Conservation (phyloP, 2,888 invertebrate species). For the Macrophya annulata region DNA sequence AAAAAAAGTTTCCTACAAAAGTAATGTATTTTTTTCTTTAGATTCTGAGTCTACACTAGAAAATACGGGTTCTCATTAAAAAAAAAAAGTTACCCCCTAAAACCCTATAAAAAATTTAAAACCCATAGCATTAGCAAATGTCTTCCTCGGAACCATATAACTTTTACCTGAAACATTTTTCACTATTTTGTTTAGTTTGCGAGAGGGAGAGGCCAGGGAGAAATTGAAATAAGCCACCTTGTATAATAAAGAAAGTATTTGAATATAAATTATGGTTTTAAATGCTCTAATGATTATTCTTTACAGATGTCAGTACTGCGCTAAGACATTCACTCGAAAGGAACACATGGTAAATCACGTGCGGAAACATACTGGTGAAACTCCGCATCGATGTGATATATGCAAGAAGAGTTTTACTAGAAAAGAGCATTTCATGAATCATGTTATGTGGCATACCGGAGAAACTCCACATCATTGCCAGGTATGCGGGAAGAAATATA, state of each 20-base stretch:
- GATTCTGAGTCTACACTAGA: no score
- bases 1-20: no score
- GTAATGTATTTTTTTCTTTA: no score
- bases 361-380: conserved; percentile 88
- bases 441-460: conserved; percentile 91
- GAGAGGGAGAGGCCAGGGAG: no score
- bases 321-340: conserved; percentile 89
- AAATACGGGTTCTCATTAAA: no score
- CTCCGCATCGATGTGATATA: conserved; percentile 89
- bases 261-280: background rate
- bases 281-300: conserved; percentile 22
- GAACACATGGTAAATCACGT: conserved; percentile 91
- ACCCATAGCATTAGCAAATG: no score
- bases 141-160: no score
- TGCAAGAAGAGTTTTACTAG: conserved; percentile 90
- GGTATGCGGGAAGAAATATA: conserved; percentile 94
- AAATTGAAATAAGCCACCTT: no score
- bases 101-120: no score
- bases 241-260: background rate
- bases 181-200: no score
- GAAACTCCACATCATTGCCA: conserved; percentile 94
- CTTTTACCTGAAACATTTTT: no score
- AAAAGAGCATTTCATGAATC: conserved; percentile 90
- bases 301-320: conserved; percentile 86
- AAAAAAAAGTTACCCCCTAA: no score